These are phyloP conservation scores for Galeopsomyia nigrocyanea DNA, from an alignment of 2,888 invertebrate species.

Conservation along the genomic window DNA sequence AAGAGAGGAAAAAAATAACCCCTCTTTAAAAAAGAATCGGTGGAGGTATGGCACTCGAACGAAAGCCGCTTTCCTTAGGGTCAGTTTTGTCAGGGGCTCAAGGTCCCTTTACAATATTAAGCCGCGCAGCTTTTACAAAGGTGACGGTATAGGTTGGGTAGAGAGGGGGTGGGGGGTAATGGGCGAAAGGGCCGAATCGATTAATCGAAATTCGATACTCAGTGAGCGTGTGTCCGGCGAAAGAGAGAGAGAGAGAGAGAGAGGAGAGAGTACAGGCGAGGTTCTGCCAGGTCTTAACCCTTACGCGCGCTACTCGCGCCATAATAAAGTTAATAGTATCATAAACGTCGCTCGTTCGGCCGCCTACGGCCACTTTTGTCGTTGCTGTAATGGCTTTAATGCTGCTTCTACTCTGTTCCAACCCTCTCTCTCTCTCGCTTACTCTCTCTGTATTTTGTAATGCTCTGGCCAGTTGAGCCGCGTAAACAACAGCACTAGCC, in stretches of 20 bases:
- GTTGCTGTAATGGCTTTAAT: conserved; percentile 48
- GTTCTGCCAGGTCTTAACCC: conserved; percentile 51
- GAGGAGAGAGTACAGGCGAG: not conserved
- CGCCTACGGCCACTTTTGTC: conserved; percentile 57
- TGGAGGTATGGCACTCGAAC: too few relatives aligned
- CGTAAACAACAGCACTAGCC: conserved; percentile 23
- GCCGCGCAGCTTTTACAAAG: conserved; percentile 66
- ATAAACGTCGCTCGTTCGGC: conserved; percentile 59
- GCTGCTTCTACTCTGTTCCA: conserved; percentile 14
- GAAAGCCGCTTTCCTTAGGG: too few relatives aligned
- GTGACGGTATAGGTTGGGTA: too few relatives aligned
- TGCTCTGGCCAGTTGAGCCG: conserved; percentile 4
- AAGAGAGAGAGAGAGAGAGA: conserved; percentile 10
- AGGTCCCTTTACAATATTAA: conserved; percentile 64
- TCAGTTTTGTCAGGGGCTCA: not conserved
- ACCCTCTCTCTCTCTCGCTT: not conserved
- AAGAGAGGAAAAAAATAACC: too few relatives aligned
- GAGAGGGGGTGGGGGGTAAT: conserved; percentile 57
- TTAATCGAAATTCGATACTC: conserved; percentile 68
- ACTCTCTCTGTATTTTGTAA: conserved; percentile 33
- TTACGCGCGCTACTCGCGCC: conserved; percentile 42
- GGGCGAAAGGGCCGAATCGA: conserved; percentile 60
- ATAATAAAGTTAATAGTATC: conserved; percentile 63
- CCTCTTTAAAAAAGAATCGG: too few relatives aligned
- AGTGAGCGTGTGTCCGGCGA: conserved; percentile 39